phyloP scores from a whole-genome alignment of 2,888 invertebrate species.

The Notodonta dromedarius region DNA sequence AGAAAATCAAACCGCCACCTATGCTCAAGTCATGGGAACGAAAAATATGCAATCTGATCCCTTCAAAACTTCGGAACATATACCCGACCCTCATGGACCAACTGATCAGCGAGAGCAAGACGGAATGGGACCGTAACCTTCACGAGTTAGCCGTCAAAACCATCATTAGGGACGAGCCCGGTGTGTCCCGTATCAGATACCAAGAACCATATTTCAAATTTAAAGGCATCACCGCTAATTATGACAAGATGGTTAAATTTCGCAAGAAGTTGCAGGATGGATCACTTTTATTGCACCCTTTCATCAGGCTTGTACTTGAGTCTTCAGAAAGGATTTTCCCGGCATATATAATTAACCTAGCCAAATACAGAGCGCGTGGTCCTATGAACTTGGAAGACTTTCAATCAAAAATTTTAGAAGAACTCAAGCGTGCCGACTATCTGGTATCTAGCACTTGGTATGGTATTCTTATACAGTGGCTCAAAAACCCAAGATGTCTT shows the following conservation, averaged over 20 bases:
- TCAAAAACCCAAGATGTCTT: constrained; percentile 78
- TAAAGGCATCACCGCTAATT: constrained; percentile 86
- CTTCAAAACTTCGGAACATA: constrained; percentile 79
- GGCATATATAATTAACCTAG: constrained; percentile 79
- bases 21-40: constrained; percentile 86
- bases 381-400: constrained; percentile 68
- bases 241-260: constrained; percentile 82
- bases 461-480: constrained; percentile 69
- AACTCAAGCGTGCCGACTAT: constrained; percentile 72
- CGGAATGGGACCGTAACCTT: constrained; percentile 84
- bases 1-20: constrained; percentile 83
- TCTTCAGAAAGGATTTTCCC: constrained; percentile 82
- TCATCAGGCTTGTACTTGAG: constrained; percentile 85
- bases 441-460: constrained; percentile 77
- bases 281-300: constrained; percentile 85
- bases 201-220: constrained; percentile 83
- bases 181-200: constrained; percentile 76
- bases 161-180: constrained; percentile 84
- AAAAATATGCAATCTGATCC: constrained; percentile 84
- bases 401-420: constrained; percentile 59
- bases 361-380: constrained; percentile 71
- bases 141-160: constrained; percentile 86
- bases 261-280: constrained; percentile 82
- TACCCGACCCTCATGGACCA: constrained; percentile 81
- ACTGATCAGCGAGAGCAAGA: constrained; percentile 82